Percentiles rank a stretch among this genome's conserved stretches.
Conservation (phyloP, 2,113 vertebrate species). For the Potamarius usumacintae region DNA sequence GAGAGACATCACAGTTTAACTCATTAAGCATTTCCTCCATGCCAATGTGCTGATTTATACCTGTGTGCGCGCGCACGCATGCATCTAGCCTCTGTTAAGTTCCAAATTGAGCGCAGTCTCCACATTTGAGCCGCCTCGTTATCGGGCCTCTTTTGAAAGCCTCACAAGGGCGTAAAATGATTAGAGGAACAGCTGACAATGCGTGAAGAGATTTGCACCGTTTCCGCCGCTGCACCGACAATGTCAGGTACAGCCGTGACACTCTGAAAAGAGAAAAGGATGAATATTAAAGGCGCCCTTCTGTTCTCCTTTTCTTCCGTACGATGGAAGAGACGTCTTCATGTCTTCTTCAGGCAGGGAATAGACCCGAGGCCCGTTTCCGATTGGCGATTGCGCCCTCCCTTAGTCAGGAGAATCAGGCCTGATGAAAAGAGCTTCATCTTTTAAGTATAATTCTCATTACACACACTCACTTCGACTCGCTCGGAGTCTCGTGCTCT, state of each 20-base stretch:
- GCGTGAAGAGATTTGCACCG: constrained; percentile 69
- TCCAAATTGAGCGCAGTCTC: constrained; percentile 48
- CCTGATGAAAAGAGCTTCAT: constrained; percentile 49
- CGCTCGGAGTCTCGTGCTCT: background rate
- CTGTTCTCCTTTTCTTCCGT: constrained; percentile 46
- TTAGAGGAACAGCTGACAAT: constrained; percentile 76
- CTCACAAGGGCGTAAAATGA: constrained; percentile 70
- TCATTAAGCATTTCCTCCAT: background rate
- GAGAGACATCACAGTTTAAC: background rate
- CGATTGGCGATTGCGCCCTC: constrained; percentile 38
- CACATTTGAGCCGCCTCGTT: constrained; percentile 72
- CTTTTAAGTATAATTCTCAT: constrained; percentile 56
- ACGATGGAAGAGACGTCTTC: constrained; percentile 16
- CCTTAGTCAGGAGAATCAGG: constrained; percentile 36
- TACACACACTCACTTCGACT: background rate
- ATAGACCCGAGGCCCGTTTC: constrained; percentile 35
- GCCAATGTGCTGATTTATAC: background rate
- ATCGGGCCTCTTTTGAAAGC: constrained; percentile 70
- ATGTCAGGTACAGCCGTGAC: constrained; percentile 69
- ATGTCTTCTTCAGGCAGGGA: constrained; percentile 51
- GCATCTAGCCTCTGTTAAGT: constrained; percentile 29
- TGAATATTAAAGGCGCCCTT: constrained; percentile 62
- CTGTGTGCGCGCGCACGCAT: constrained; percentile 26
- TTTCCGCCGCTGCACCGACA: constrained; percentile 61
- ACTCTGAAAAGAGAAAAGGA: constrained; percentile 64